Conservation (phyloP, 1,140 invertebrate species). For the Pseudomyrmex cubaensis region DNA sequence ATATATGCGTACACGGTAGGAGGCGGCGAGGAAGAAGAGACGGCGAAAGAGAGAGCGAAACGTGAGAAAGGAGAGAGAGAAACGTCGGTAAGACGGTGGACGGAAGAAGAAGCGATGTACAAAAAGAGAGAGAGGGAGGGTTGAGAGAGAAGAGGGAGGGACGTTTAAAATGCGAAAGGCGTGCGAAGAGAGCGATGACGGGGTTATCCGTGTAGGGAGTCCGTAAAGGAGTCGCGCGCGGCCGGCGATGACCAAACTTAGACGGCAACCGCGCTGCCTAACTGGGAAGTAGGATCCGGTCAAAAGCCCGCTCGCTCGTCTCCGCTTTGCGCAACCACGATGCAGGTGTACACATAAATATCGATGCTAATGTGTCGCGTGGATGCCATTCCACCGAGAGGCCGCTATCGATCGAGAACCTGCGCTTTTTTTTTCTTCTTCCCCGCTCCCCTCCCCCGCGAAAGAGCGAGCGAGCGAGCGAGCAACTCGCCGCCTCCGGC, state of each 20-base stretch:
- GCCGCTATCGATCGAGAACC: conserved; percentile 55
- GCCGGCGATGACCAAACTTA: conserved; percentile 84
- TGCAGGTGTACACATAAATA: conserved; percentile 85
- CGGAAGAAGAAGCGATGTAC: conserved; percentile 46
- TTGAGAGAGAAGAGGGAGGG: conserved; percentile 45
- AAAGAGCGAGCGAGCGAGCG: too few relatives aligned
- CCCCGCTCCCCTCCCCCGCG: conserved; percentile 21
- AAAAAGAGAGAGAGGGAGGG: conserved; percentile 48
- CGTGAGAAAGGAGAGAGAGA: background rate
- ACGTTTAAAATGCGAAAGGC: conserved; percentile 84
- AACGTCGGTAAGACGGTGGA: background rate
- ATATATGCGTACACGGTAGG: background rate
- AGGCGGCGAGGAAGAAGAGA: background rate
- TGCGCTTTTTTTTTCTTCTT: conserved; percentile 41
- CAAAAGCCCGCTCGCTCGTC: conserved; percentile 76
- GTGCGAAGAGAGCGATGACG: conserved; percentile 82
- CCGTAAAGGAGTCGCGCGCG: conserved; percentile 79
- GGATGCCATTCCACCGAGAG: conserved; percentile 67
- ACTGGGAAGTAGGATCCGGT: conserved; percentile 85
- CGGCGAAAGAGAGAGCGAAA: conserved; percentile 16
- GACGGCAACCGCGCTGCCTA: conserved; percentile 83
- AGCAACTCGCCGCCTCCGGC: too few relatives aligned
- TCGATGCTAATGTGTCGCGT: conserved; percentile 83
- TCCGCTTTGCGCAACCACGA: conserved; percentile 53
- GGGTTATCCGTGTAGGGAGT: conserved; percentile 84